Base-by-base conservation (phyloP, 2,113 vertebrate species). In the Drymodes brunneopygia region DNA sequence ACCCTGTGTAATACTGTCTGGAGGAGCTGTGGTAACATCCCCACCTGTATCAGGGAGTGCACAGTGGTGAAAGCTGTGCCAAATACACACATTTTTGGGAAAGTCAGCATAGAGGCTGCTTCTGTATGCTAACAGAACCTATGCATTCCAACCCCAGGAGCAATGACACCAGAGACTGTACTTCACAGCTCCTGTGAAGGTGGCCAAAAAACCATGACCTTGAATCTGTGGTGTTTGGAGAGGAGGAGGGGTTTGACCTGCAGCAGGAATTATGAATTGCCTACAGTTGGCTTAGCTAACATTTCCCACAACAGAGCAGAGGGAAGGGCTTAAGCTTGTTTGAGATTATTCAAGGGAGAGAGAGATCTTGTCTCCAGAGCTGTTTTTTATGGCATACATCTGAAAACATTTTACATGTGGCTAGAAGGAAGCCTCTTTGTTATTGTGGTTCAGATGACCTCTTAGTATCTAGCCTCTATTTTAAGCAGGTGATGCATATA, bases 391-490 rank as follows among this genome's bases (percentile, higher is more conserved):
- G 64, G 85, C 44, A 48, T 12, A 16, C 4, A 2, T 66, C 35
- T 88, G 85, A 73, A 80, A 88, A 81, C 19, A 80, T 58, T 66
- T 93, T 56, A 71, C 15, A 40, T 20, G 58, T 27, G 64, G 67
- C 66, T 72, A 61, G 70, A 85, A 94, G 48, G 70, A 94, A 91
- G 44, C 47, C 24, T 66, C 35, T 80, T 35, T 19, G 35, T 58
- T 88, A 78, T 21, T 78, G 69, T 83, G 35, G 38, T 93, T 86
- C 74, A 77, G 94, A 77, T 56, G 72, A 83, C 83, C 91, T 67
- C 75, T 81, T 77, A 47, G 27, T 86, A 74, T 86, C 91, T 90
- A 51, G 60, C 13, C 60, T 86, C 92, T 97, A 86, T 95, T 97
- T 97, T 93, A 88, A 93, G 92, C 22, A 74, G 42, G 72, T 94